phyloP scores from a whole-genome alignment of 2,113 vertebrate species.

The Calonectris borealis region DNA sequence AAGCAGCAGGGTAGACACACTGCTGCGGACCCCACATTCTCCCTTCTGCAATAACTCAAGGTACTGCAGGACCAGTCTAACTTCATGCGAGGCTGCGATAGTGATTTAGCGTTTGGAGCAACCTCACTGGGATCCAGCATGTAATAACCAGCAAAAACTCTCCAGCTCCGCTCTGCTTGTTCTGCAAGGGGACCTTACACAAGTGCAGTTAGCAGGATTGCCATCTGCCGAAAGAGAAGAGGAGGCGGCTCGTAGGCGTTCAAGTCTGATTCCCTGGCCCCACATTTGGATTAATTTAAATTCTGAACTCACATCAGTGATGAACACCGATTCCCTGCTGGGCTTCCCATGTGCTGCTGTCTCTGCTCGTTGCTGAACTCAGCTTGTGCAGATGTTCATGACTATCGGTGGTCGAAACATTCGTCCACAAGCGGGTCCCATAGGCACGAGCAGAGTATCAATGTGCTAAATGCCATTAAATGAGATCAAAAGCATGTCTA shows the following conservation, averaged over 20 bases:
- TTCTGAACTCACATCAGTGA: not conserved
- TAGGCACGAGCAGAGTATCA: not conserved
- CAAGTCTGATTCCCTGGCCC: not conserved
- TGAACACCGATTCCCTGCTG: not conserved
- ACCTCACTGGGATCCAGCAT: not conserved
- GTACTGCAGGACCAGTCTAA: not conserved
- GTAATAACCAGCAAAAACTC: not conserved
- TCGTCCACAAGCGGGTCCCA: accelerated
- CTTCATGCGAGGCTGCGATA: accelerated
- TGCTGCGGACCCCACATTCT: not conserved
- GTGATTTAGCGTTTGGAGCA: not conserved
- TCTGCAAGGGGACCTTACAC: accelerated
- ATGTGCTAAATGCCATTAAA: not conserved
- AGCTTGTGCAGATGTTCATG: not conserved
- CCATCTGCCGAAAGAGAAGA: not conserved
- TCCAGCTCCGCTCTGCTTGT: not conserved
- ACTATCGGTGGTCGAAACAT: not conserved
- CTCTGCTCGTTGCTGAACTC: not conserved
- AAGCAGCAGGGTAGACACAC: not conserved
- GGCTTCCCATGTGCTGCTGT: not conserved
- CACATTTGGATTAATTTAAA: not conserved
- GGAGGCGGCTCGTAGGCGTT: not conserved
- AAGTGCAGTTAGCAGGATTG: not conserved
- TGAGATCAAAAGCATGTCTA: accelerated
- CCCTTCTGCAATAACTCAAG: not conserved